Evolutionary conservation across 92 coral and sea anemone species (phyloP).

Genomic region (Porites cylindrica): DNA sequence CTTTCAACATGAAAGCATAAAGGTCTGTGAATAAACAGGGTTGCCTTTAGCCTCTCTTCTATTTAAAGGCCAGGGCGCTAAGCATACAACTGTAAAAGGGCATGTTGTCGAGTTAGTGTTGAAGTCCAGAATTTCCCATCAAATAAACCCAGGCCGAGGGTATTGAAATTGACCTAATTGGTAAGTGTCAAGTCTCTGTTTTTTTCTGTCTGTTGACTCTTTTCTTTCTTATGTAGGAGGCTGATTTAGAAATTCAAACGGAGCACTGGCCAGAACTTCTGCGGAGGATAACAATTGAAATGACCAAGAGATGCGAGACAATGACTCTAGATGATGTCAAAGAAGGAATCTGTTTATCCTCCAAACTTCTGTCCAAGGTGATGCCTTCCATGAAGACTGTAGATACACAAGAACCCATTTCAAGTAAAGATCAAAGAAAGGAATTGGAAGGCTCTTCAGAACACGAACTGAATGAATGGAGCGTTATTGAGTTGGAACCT

Average conservation of each 20-base stretch:
- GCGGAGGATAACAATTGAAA: constrained; percentile 82
- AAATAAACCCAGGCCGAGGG: too few species aligned
- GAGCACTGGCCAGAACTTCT: constrained; percentile 97
- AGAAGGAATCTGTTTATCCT: constrained; percentile 91
- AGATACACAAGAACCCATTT: constrained; percentile 17
- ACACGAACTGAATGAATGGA: constrained; percentile 44
- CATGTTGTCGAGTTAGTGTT: too few species aligned
- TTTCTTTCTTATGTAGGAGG: constrained; percentile 68
- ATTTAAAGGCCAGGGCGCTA: too few species aligned
- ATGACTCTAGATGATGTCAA: constrained; percentile 83
- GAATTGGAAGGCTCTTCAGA: constrained; percentile 49
- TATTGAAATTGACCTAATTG: too few species aligned
- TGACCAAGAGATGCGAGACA: constrained; percentile 88
- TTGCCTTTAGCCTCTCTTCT: too few species aligned
- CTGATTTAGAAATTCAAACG: constrained; percentile 93
- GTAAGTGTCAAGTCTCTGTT: too few species aligned
- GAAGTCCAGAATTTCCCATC: too few species aligned
- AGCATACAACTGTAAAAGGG: too few species aligned
- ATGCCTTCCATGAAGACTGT: constrained; percentile 91
- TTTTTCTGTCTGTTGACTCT: not conserved
- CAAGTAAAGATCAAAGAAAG: constrained; percentile 32
- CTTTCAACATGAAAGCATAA: too few species aligned
- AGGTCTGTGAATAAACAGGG: too few species aligned
- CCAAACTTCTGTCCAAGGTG: constrained; percentile 95
- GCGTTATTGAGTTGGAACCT: constrained; percentile 22